A percentile compares a stretch with the other conserved stretches of the same genome.
These are phyloP conservation scores for Rhodinocichla rosea DNA, from an alignment of 2,113 vertebrate species.

Conservation along the genomic window DNA sequence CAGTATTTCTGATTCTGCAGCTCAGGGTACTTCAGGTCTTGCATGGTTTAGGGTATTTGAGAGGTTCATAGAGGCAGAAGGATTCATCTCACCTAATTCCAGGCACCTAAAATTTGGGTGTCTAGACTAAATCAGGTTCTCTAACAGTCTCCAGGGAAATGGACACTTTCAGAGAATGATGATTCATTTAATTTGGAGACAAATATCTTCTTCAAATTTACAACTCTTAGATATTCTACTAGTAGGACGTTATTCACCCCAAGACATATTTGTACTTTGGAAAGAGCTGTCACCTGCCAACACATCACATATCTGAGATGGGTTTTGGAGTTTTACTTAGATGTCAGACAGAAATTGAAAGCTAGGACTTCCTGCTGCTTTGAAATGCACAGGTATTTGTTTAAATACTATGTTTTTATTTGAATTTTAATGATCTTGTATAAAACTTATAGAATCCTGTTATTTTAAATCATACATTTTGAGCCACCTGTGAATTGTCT, in stretches of 20 bases:
- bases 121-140: background rate
- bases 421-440: background rate
- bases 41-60: background rate
- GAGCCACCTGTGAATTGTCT: background rate
- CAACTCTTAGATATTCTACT: background rate
- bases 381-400: background rate
- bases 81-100: background rate
- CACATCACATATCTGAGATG: background rate
- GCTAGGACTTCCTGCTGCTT: background rate
- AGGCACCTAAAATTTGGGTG: background rate
- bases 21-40: background rate
- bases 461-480: background rate
- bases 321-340: background rate
- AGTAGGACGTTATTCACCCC: background rate
- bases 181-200: slow-evolving; percentile 10
- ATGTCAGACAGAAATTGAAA: background rate
- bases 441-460: background rate
- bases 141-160: background rate
- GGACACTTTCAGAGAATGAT: background rate
- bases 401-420: background rate
- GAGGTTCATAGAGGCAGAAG: background rate
- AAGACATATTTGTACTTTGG: background rate
- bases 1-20: background rate
- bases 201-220: background rate
- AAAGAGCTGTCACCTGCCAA: background rate